Evolutionary conservation across 2,797 vertebrate species (phyloP), one percentile per base, ranked within the genome.

Genomic region (Microctenopoma stevenorrisi): DNA sequence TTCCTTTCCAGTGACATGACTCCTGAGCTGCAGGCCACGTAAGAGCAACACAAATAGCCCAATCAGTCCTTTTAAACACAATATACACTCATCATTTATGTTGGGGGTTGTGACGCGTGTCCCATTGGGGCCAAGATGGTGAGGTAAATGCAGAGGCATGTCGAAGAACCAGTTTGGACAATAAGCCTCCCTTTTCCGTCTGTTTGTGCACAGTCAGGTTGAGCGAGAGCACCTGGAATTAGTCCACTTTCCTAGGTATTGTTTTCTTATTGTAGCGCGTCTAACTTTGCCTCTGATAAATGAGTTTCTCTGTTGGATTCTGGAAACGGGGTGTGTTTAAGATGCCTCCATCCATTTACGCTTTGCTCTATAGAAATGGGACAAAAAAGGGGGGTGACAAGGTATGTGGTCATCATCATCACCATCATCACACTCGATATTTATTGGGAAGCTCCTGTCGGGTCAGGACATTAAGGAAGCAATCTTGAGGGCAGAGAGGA

Each of bases 81-180:
- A 58, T 62, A 51, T 55, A 67, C 64, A 60, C 64, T 84, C 76
- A 72, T 59, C 26, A 71, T 76, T 64, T 33, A 35, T 22, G 47
- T 11, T 70, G 50, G 46, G 48, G 60, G 5, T n/a, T 74, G 68
- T 66, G 66, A 43, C 72, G 79, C 42, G 51, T 70, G 65, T 76
- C 64, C 58, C 30, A 58, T 30, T 2, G 43, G 54, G 56, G 48
- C 18, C 2, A 4, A 62, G 18, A 26, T 11, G 38, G 38, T 78
- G 57, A 51, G 61, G 68, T 74, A 53, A 72, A 62, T n/a, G 33
- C n/a, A 43, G 66, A 76, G 60, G 78, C 83, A 91, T 89, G 89
- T 65, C 38, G 89, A 75, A 47, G 49, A 89, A 91, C 90, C 87
- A 75, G 91, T 90, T 91, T 22, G 43, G 40, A 58, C 55, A 44